Percentiles rank a stretch among this genome's conserved stretches.
phyloP scores from a whole-genome alignment of 2,113 vertebrate species.

The Triplophysa rosa region DNA sequence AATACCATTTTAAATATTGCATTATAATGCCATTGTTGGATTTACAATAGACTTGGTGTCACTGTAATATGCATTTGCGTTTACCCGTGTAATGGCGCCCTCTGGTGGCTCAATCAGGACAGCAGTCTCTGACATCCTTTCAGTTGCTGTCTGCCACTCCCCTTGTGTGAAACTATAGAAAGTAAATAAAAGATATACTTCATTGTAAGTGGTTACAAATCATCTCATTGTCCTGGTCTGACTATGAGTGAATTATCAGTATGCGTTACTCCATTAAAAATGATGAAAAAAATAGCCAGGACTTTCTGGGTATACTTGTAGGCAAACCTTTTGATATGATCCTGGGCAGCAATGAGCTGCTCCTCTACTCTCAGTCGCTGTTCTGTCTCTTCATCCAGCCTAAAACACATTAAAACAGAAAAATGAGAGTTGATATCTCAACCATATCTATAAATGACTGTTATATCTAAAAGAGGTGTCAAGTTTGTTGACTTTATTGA shows the following conservation, averaged over 20 bases:
- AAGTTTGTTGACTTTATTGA: too few relatives aligned
- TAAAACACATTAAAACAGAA: conserved; percentile 54
- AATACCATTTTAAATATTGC: background rate
- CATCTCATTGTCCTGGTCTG: too few relatives aligned
- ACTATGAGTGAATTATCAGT: too few relatives aligned
- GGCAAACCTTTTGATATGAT: conserved; percentile 73
- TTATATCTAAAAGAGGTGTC: too few relatives aligned
- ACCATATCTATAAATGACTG: too few relatives aligned
- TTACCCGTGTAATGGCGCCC: conserved; percentile 78
- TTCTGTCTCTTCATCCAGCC: conserved; percentile 79
- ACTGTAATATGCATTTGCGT: conserved; percentile 34
- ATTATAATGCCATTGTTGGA: background rate
- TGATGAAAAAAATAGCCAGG: too few relatives aligned
- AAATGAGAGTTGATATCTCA: background rate
- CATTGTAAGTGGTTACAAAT: too few relatives aligned
- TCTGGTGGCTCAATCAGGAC: conserved; percentile 79
- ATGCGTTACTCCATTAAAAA: too few relatives aligned
- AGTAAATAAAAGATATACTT: background rate
- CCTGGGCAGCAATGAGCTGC: conserved; percentile 80
- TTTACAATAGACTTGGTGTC: background rate
- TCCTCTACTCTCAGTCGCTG: conserved; percentile 78
- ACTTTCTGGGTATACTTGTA: too few relatives aligned
- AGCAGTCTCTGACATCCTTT: conserved; percentile 74
- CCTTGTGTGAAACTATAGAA: conserved; percentile 71
- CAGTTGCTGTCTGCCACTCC: conserved; percentile 69